Evolutionary conservation across 2,888 invertebrate genomes (phyloP).

Genomic region (Drosophila diplacantha): DNA sequence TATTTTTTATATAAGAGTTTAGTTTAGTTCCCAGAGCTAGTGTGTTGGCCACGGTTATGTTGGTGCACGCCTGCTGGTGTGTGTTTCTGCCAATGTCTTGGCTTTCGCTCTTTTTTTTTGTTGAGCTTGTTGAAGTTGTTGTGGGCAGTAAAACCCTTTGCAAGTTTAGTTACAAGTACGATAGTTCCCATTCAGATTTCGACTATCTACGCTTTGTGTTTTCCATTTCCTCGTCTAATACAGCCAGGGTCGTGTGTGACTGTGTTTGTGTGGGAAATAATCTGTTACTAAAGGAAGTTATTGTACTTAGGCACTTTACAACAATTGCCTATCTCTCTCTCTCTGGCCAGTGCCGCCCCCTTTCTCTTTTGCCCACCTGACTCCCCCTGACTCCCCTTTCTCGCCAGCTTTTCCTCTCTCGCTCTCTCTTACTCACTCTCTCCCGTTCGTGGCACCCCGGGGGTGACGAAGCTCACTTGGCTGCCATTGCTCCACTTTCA

Average conservation of each 20-base stretch:
- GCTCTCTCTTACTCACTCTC: conserved; percentile 9
- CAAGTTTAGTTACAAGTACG: conserved; percentile 14
- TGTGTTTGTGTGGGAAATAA: conserved; percentile 14
- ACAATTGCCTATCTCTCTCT: conserved; percentile 10
- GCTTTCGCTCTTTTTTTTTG: conserved; percentile 1
- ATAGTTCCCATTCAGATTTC: conserved; percentile 11
- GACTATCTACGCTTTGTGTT: conserved; percentile 9
- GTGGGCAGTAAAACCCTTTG: conserved; percentile 14
- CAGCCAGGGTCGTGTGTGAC: background rate
- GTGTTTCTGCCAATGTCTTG: conserved; percentile 3
- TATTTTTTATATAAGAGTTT: background rate
- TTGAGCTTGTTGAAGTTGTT: background rate
- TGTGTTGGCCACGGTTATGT: conserved; percentile 4
- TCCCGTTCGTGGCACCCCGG: conserved; percentile 22
- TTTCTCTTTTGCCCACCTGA: conserved; percentile 6
- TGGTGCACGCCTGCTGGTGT: no score
- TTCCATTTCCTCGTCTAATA: conserved; percentile 3
- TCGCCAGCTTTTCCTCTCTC: conserved; percentile 1
- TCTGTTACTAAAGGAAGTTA: conserved; percentile 29
- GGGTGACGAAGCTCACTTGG: conserved; percentile 40
- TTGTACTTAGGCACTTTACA: conserved; percentile 31
- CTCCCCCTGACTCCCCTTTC: conserved; percentile 23
- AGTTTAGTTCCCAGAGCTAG: background rate
- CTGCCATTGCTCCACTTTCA: conserved; percentile 59
- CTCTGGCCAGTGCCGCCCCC: background rate